Percentiles rank a stretch among this genome's conserved stretches.
phyloP scores from a whole-genome alignment of 2,113 vertebrate species.

The Larimichthys crocea region DNA sequence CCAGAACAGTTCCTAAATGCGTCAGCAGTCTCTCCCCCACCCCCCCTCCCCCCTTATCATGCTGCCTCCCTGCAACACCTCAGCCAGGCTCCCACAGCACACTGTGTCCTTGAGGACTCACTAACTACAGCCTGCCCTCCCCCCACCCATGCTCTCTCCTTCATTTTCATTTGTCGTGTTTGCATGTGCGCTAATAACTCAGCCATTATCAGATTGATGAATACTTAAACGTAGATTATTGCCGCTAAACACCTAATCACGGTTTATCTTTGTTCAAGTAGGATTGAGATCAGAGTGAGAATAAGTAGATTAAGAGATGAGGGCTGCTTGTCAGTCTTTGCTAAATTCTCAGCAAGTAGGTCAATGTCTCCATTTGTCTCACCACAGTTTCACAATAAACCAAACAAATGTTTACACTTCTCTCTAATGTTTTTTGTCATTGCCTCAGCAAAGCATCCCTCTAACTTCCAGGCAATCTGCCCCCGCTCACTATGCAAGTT shows the following conservation, averaged over 20 bases:
- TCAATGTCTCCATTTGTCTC: too few relatives aligned
- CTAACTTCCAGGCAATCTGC: too few relatives aligned
- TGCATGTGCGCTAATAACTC: slow-evolving; percentile 25
- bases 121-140: slow-evolving; percentile 47
- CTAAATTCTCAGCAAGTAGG: not conserved
- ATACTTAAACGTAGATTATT: not conserved
- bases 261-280: slow-evolving; percentile 12
- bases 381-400: too few relatives aligned
- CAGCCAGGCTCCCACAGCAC: slow-evolving; percentile 72
- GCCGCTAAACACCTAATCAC: not conserved
- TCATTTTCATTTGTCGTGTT: slow-evolving; percentile 53
- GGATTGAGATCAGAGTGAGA: not conserved
- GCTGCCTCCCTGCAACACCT: slow-evolving; percentile 70
- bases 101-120: slow-evolving; percentile 79
- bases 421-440: too few relatives aligned
- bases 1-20: slow-evolving; percentile 72
- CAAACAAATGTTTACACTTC: too few relatives aligned
- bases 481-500: too few relatives aligned
- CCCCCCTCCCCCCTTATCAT: slow-evolving; percentile 46
- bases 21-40: slow-evolving; percentile 69
- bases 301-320: not conserved
- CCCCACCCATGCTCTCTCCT: slow-evolving; percentile 17
- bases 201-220: slow-evolving; percentile 1
- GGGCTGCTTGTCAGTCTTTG: not conserved
- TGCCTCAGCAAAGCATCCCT: too few relatives aligned